Conservation (phyloP, 2,113 vertebrate species). For the Helogale parvula region DNA sequence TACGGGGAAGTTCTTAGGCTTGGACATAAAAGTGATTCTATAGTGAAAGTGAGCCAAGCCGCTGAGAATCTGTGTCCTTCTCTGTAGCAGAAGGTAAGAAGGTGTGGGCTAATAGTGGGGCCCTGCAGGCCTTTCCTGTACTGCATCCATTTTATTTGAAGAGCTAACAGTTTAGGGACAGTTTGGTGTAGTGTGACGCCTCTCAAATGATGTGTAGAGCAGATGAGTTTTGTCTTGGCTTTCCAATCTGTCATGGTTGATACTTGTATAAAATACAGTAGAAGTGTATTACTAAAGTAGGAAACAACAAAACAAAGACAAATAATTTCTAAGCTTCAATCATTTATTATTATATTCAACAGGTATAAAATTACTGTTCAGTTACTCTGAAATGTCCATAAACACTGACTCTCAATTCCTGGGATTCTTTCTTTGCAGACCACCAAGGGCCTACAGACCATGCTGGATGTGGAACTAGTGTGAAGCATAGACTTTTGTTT, state of each 20-base stretch:
- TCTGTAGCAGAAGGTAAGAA: background rate
- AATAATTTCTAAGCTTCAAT: background rate
- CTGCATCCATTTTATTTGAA: background rate
- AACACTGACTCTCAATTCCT: background rate
- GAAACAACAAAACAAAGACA: background rate
- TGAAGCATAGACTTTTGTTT: background rate
- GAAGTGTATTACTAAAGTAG: background rate
- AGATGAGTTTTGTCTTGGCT: background rate
- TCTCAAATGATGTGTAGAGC: background rate
- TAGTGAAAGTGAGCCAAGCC: background rate
- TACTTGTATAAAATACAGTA: background rate
- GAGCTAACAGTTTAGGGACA: background rate
- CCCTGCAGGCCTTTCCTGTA: background rate
- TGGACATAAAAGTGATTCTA: background rate
- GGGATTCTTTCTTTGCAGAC: background rate
- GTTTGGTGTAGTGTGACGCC: background rate
- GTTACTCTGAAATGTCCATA: background rate
- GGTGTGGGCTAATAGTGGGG: background rate
- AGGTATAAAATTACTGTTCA: background rate
- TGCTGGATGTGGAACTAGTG: no score
- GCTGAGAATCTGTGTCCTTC: background rate
- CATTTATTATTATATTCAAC: slow-evolving; percentile 2
- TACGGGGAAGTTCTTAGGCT: background rate
- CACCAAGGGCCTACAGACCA: background rate
- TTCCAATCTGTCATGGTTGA: background rate